Evolutionary conservation across 2,888 invertebrate species (phyloP).

Genomic region (Mesopsocus fuscifrons): DNA sequence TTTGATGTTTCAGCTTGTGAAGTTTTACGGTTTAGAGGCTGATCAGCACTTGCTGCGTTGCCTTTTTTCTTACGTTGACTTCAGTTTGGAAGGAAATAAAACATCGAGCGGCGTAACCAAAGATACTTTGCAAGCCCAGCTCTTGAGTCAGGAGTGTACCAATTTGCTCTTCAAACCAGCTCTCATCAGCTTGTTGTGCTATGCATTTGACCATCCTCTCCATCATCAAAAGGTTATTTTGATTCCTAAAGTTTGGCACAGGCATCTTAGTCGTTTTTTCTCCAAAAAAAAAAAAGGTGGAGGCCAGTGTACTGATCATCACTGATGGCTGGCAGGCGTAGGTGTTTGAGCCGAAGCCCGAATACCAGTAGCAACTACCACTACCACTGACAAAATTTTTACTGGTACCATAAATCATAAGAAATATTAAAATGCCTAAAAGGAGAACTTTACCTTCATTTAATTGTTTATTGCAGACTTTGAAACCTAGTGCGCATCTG

Average conservation of each 20-base stretch:
- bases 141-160: slow-evolving; percentile 58
- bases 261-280: too few species aligned
- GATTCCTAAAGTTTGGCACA: not conserved
- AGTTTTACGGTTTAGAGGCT: slow-evolving; percentile 87
- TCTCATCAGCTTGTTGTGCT: slow-evolving; percentile 72
- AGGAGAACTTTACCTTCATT: too few species aligned
- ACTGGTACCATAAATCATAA: too few species aligned
- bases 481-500: slow-evolving; percentile 61
- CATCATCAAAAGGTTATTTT: slow-evolving; percentile 46
- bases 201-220: slow-evolving; percentile 66
- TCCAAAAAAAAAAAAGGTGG: too few species aligned
- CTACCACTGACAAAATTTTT: too few species aligned
- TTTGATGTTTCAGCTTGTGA: slow-evolving; percentile 69
- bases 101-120: slow-evolving; percentile 19
- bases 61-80: slow-evolving; percentile 76
- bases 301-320: too few species aligned
- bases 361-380: too few species aligned
- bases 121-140: slow-evolving; percentile 42
- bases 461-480: slow-evolving; percentile 41
- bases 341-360: too few species aligned
- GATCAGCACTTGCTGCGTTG: slow-evolving; percentile 92
- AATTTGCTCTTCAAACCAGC: slow-evolving; percentile 68
- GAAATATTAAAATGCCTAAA: too few species aligned
- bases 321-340: too few species aligned
- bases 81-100: slow-evolving; percentile 35